Evolutionary conservation across 2,797 vertebrate species (phyloP).

Genomic region (Leptodactylus fallax): DNA sequence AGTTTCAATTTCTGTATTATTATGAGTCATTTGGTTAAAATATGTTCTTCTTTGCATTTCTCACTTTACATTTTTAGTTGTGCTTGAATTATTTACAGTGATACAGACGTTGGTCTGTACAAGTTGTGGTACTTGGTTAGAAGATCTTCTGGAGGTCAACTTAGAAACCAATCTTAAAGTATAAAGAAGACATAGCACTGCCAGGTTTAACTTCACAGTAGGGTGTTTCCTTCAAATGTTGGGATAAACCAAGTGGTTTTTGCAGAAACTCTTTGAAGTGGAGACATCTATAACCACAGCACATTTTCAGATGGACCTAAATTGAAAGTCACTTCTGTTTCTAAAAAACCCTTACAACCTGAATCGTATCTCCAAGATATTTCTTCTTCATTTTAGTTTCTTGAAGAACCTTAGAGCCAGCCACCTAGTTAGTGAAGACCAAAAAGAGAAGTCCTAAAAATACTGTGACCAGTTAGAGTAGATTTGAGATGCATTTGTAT

Average conservation of each 20-base stretch:
- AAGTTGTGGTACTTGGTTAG: background rate
- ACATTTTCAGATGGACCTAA: background rate
- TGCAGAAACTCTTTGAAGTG: background rate
- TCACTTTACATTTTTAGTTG: background rate
- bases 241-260: background rate
- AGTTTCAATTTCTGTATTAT: constrained; percentile 30
- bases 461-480: background rate
- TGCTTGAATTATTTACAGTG: background rate
- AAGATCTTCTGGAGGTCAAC: background rate
- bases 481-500: no score
- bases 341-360: background rate
- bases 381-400: background rate
- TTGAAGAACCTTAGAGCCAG: background rate
- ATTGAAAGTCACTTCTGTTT: constrained; percentile 17
- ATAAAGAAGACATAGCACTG: background rate
- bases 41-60: background rate
- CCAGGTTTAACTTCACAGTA: background rate
- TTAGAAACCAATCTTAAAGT: background rate
- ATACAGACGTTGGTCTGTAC: background rate
- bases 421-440: background rate
- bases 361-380: background rate
- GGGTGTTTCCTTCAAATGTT: constrained; percentile 11
- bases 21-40: constrained; percentile 22
- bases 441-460: background rate
- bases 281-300: background rate